These are phyloP conservation scores for Budorcas taxicolor DNA, from an alignment of 2,113 vertebrate genomes.

Conservation along the genomic window DNA sequence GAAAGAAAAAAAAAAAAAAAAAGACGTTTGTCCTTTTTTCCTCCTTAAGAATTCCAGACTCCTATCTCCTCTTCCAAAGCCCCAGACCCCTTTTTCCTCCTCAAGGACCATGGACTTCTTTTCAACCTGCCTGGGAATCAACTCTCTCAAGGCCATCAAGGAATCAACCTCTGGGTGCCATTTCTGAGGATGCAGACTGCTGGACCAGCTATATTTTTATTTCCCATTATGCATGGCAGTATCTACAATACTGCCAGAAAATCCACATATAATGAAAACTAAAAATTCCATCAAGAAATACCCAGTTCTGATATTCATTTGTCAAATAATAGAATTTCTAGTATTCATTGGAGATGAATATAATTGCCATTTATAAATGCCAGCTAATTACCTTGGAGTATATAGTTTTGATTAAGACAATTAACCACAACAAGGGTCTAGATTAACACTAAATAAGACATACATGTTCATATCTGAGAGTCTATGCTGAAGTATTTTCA, in stretches of 20 bases:
- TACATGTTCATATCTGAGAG: neutral
- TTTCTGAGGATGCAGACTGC: neutral
- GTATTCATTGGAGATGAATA: neutral
- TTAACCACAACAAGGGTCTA: neutral
- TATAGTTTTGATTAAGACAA: neutral
- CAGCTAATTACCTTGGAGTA: neutral
- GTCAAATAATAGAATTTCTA: neutral
- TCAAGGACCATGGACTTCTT: neutral
- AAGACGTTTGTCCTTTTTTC: neutral
- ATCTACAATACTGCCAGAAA: neutral
- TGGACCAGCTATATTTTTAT: neutral
- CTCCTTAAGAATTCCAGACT: neutral
- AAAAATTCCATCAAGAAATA: neutral
- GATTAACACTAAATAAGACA: neutral
- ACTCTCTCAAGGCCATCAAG: neutral
- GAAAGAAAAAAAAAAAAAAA: too few relatives aligned
- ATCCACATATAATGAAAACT: neutral
- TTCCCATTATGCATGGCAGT: neutral
- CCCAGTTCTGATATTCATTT: neutral
- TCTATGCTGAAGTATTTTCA: neutral
- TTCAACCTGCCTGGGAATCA: neutral
- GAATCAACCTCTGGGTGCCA: neutral
- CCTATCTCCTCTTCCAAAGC: neutral
- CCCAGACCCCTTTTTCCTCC: neutral
- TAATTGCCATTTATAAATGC: neutral